Percentiles rank a stretch among this genome's conserved stretches.
phyloP scores from a whole-genome alignment of 2,797 vertebrate genomes.

The Trematomus bernacchii region DNA sequence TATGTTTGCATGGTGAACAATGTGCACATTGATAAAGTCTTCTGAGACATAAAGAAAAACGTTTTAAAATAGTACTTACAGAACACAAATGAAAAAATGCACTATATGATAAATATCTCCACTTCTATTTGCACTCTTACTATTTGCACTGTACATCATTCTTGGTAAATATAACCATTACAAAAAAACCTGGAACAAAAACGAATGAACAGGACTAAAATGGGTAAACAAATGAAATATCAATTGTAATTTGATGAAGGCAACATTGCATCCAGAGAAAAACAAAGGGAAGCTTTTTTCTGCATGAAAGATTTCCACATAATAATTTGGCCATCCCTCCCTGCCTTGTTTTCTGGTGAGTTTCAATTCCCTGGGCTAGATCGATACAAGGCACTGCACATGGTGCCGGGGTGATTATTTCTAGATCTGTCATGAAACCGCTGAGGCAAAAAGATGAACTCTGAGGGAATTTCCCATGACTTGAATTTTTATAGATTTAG shows the following conservation, averaged over 20 bases:
- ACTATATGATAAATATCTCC: not conserved
- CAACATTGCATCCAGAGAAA: constrained; percentile 47
- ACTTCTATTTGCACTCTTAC: not conserved
- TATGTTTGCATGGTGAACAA: not conserved
- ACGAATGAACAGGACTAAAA: not conserved
- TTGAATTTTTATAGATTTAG: constrained; percentile 72
- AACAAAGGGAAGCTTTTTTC: constrained; percentile 65
- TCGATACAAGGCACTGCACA: constrained; percentile 72
- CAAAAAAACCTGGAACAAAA: not conserved
- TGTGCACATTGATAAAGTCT: not conserved
- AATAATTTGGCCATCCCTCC: constrained; percentile 76
- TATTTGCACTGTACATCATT: not conserved
- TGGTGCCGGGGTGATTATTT: constrained; percentile 78
- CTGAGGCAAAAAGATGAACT: constrained; percentile 79
- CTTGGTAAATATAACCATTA: not conserved
- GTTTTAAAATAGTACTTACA: not conserved
- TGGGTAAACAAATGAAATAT: constrained; percentile 7
- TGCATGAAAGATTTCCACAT: constrained; percentile 75
- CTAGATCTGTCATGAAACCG: constrained; percentile 80
- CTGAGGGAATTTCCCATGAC: constrained; percentile 69
- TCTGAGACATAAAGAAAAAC: not conserved
- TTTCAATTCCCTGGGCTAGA: constrained; percentile 79
- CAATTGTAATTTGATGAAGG: constrained; percentile 26
- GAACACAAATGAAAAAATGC: not conserved
- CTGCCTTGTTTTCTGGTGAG: constrained; percentile 77